Evolutionary conservation across 2,113 vertebrate genomes (phyloP).

Genomic region (Nycticryphes semicollaris): DNA sequence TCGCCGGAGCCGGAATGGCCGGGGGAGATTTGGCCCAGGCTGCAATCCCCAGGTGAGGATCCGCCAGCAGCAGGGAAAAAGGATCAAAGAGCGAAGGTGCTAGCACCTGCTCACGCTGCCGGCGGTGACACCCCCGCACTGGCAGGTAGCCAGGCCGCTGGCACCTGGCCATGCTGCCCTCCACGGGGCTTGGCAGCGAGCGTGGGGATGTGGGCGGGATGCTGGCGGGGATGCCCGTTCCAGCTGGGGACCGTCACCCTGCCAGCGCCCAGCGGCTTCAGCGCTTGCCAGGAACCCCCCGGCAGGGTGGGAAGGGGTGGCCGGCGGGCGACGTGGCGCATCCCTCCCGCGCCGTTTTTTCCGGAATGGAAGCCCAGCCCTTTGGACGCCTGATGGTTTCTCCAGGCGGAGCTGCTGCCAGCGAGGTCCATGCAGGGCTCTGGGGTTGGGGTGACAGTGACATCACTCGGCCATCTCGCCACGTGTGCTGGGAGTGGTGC

Average conservation of each 20-base stretch:
- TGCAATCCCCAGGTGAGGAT: not conserved
- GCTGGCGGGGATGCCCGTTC: not conserved
- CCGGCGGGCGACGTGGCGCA: constrained; percentile 41
- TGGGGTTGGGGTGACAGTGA: not conserved
- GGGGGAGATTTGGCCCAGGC: not conserved
- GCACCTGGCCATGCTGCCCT: not conserved
- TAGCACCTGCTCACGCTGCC: not conserved
- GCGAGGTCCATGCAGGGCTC: not conserved
- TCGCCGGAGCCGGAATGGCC: not conserved
- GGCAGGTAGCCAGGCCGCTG: not conserved
- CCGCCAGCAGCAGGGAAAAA: not conserved
- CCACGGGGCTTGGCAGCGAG: not conserved
- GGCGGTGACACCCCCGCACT: not conserved
- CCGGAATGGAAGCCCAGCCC: constrained; percentile 39
- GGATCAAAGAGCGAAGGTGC: constrained; percentile 28
- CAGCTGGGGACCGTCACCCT: not conserved
- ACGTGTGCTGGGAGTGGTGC: not conserved
- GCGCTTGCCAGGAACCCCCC: not conserved
- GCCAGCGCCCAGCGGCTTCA: not conserved
- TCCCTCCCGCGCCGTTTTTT: constrained; percentile 1
- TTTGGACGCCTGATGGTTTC: constrained; percentile 39
- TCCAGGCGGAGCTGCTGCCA: constrained; percentile 32
- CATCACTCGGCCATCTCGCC: not conserved
- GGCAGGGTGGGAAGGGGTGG: not conserved
- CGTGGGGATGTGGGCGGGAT: not conserved